A percentile compares a stretch with the other conserved stretches of the same genome.
Conservation (phyloP, 2,113 vertebrate species). For the Alethe diademata region DNA sequence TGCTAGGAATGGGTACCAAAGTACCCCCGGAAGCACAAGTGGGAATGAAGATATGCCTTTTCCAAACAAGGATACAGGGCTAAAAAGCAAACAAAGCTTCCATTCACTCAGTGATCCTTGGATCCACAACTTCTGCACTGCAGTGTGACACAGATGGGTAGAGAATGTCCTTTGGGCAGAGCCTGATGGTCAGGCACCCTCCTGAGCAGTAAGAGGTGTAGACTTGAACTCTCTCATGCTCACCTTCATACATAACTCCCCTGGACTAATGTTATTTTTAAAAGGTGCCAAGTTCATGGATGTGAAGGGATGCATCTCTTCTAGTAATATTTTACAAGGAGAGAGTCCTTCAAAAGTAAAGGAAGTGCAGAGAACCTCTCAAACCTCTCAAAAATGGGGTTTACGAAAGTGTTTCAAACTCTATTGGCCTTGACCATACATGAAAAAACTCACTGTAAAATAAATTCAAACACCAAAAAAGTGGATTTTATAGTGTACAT, state of each 20-base stretch:
- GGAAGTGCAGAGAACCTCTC: neutral
- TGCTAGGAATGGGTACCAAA: neutral
- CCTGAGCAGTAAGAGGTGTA: neutral
- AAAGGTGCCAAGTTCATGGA: neutral
- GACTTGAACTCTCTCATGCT: neutral
- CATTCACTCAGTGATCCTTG: neutral
- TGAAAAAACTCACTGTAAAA: neutral
- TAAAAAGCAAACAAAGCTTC: neutral
- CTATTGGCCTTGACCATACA: neutral
- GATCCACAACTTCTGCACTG: neutral
- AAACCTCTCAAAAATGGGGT: neutral
- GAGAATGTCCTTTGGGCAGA: neutral
- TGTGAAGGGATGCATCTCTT: neutral
- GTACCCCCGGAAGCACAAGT: neutral
- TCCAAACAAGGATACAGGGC: neutral
- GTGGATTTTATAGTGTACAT: neutral
- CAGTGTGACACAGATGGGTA: rapidly evolving
- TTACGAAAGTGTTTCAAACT: neutral
- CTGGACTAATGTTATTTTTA: neutral
- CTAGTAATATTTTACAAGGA: neutral
- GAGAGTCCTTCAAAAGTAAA: neutral
- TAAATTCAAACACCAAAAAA: neutral
- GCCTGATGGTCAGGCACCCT: neutral
- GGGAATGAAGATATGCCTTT: neutral
- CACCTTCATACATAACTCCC: neutral